Base-by-base conservation (phyloP, 1,140 invertebrate species). In the Bombyx mori region DNA sequence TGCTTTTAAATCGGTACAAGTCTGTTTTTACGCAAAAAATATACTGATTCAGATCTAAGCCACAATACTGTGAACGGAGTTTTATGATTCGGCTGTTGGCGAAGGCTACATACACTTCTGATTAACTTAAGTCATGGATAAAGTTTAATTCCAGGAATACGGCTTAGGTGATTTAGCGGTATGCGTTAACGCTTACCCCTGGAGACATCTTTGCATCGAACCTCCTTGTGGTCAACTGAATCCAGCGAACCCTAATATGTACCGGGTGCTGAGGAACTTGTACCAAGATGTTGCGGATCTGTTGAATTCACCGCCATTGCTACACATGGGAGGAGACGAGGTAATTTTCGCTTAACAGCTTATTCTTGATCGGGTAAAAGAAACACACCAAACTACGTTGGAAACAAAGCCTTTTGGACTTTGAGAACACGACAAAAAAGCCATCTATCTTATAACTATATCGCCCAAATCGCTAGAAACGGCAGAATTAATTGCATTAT, bases 321-420 rank as follows among this genome's bases (percentile, higher is more conserved):
- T 95, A 47, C 96, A 97, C 65, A 92, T 96, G 88, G 95, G 95
- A 8, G 95, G 95, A 3, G 95, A 97, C 83, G 95, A 97, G 88
- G 93, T 58, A 49, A 49, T 8, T 35, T 22, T 18, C 1, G 4
- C 8, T 18, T 6, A 22, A 6, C 8, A 7, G n/a, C 6, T 22
- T 18, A 22, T 50, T 45, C 7, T 8, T 45, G 44, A 45, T 1
- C 1, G 44, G 10, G 44, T 45, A 45, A 10, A 45, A 8, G 44
- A 45, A 45, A 10, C 44, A 7, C 7, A 45, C 7, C 10, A 45
- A 45, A 45, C 10, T 7, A 10, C 7, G 7, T 8, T 45, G 10
- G 44, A 45, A 8, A 45, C 10, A 45, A 18, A 7, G 44, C 44
- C 10, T 8, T 45, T 10, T 8, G 7, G 1, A 1, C 10, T 45